phyloP scores from a whole-genome alignment of 2,888 invertebrate genomes.

The Tachina fera region DNA sequence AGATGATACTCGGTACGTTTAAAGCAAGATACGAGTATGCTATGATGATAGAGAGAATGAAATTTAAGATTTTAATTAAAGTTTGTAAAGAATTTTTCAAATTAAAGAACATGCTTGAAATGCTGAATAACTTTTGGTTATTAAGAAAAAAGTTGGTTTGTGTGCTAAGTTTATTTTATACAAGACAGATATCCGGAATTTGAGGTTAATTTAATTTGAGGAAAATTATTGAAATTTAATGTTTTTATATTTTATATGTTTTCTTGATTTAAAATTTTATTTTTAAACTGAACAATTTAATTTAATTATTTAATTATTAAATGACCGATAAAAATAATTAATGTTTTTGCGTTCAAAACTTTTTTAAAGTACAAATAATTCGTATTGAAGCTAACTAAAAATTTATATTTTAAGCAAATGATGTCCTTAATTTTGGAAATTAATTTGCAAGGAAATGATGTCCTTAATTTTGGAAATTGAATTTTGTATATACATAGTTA shows the following conservation, averaged over 20 bases:
- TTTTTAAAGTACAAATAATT: too few relatives aligned
- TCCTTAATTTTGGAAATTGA: too few relatives aligned
- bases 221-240: neutral
- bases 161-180: neutral
- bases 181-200: neutral
- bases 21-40: constrained; percentile 3
- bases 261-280: too few relatives aligned
- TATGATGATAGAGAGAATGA: neutral
- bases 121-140: neutral
- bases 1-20: constrained; percentile 2
- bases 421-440: too few relatives aligned
- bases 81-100: neutral
- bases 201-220: neutral
- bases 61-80: constrained; percentile 12
- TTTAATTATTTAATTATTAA: too few relatives aligned
- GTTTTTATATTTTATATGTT: neutral
- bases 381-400: too few relatives aligned
- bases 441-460: too few relatives aligned
- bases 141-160: neutral
- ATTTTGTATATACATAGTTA: too few relatives aligned
- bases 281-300: too few relatives aligned
- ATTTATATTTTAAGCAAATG: too few relatives aligned
- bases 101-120: neutral
- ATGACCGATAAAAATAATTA: too few relatives aligned
- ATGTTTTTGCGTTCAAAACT: too few relatives aligned